These are phyloP conservation scores for Tenualosa thibaudeaui DNA, from an alignment of 2,797 vertebrate species.

Conservation along the genomic window DNA sequence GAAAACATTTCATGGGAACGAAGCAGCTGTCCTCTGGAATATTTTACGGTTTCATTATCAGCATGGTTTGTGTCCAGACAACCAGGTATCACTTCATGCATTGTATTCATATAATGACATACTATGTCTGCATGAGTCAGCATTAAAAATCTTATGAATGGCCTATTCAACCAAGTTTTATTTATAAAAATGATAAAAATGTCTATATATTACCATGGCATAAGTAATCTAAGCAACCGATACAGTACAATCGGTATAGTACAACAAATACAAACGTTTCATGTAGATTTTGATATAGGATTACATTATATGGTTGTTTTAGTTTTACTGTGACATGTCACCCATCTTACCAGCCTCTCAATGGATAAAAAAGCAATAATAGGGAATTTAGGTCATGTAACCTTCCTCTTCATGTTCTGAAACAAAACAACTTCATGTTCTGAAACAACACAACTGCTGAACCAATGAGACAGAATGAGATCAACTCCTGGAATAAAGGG, in stretches of 20 bases:
- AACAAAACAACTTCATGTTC: too few relatives aligned
- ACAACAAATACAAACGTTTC: too few relatives aligned
- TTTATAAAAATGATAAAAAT: background rate
- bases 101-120: background rate
- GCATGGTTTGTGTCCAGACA: background rate
- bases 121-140: background rate
- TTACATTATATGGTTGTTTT: background rate
- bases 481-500: slow-evolving; percentile 1
- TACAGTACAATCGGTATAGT: too few relatives aligned
- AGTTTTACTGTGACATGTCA: background rate
- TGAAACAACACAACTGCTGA: background rate
- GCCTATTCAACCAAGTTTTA: background rate
- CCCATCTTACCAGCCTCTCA: background rate
- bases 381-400: background rate
- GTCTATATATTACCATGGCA: too few relatives aligned
- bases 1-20: background rate
- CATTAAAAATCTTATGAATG: background rate
- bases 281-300: too few relatives aligned
- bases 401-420: background rate
- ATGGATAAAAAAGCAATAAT: background rate
- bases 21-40: background rate
- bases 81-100: background rate
- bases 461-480: background rate
- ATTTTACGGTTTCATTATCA: background rate
- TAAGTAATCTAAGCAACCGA: too few relatives aligned